phyloP scores from a whole-genome alignment of 2,888 invertebrate genomes.

The Chrysopilus asiliformis region DNA sequence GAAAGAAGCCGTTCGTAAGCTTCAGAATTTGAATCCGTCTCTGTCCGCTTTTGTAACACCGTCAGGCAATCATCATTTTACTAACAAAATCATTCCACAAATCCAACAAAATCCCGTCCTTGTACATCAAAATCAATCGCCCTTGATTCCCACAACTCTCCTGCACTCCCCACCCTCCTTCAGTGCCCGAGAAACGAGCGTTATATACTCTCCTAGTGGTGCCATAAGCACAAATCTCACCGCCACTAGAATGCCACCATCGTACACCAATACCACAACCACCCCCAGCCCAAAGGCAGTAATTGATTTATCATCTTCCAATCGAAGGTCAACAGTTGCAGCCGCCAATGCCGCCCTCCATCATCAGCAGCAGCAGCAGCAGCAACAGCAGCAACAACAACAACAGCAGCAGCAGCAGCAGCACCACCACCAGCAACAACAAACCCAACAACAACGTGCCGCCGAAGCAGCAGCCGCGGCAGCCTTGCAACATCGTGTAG shows the following conservation, averaged over 20 bases:
- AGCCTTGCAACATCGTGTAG: constrained; percentile 17
- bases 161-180: constrained; percentile 7
- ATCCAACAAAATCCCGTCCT: background rate
- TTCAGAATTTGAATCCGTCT: constrained; percentile 4
- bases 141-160: constrained; percentile 1
- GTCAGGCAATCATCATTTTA: constrained; percentile 5
- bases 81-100: too few species aligned
- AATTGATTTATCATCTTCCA: constrained; percentile 19
- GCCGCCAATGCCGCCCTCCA: background rate
- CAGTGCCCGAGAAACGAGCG: constrained; percentile 27
- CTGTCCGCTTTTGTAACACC: constrained; percentile 12
- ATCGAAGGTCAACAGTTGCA: constrained; percentile 20
- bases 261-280: constrained; percentile 6
- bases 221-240: constrained; percentile 7
- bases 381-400: constrained; percentile 12
- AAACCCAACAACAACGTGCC: constrained; percentile 15
- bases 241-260: constrained; percentile 4
- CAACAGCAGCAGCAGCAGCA: constrained; percentile 29
- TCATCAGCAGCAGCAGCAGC: constrained; percentile 8
- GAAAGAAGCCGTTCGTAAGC: background rate
- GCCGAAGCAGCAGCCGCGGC: constrained; percentile 23
- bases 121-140: constrained; percentile 1
- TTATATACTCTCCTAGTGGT: constrained; percentile 31
- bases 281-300: constrained; percentile 21
- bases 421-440: constrained; percentile 19